phyloP scores from a whole-genome alignment of 1,140 invertebrate genomes.

The Leguminivora glycinivorella region DNA sequence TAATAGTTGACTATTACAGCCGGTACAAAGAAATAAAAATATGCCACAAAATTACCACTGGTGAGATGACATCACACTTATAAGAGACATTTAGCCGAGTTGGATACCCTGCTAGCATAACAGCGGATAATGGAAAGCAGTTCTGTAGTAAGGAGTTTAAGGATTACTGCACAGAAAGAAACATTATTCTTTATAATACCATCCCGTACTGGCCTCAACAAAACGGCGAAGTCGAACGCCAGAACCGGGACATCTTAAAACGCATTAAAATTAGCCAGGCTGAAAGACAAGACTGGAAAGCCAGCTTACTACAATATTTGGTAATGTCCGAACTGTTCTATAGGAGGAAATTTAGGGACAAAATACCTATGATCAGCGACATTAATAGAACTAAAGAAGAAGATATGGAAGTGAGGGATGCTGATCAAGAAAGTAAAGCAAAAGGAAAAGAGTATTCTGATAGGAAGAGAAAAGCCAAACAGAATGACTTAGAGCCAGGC shows the following conservation, averaged over 20 bases:
- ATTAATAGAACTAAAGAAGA: neutral
- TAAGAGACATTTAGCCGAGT: neutral
- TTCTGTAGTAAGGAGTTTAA: conserved; percentile 6
- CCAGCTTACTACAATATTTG: conserved; percentile 31
- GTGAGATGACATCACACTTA: neutral
- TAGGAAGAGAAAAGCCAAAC: conserved; percentile 27
- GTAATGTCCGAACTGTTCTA: conserved; percentile 46
- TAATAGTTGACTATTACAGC: neutral
- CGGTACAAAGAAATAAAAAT: neutral
- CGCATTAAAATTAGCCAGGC: neutral
- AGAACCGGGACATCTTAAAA: neutral
- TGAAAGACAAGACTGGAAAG: neutral
- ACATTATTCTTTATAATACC: neutral
- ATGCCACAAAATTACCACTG: neutral
- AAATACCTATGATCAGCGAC: conserved; percentile 29
- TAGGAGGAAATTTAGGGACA: conserved; percentile 32
- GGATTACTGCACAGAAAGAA: neutral
- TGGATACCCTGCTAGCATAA: neutral
- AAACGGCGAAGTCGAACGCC: too few species aligned
- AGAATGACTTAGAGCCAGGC: conserved; percentile 9
- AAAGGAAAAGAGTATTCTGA: conserved; percentile 30
- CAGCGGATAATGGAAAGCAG: neutral
- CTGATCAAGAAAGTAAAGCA: conserved; percentile 28
- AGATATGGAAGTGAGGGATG: conserved; percentile 25
- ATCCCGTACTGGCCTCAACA: neutral